Conservation (phyloP, 2,797 vertebrate species). For the Sylvia borin region DNA sequence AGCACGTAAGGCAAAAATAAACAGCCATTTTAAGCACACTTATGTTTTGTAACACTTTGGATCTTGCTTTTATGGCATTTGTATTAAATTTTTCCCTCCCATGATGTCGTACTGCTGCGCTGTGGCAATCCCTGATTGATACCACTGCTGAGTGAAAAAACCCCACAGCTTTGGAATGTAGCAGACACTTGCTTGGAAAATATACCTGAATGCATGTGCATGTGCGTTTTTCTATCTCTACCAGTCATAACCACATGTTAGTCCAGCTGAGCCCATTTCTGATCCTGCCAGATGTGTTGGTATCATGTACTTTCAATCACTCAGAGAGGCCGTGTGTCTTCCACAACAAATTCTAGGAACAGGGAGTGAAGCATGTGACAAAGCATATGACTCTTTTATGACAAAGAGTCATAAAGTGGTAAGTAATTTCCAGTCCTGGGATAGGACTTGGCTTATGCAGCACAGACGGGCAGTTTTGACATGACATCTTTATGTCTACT, state of each 20-base stretch:
- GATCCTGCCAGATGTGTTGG: background rate
- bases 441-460: background rate
- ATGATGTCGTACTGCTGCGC: background rate
- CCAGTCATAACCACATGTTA: background rate
- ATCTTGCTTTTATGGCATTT: background rate
- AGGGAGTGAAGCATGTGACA: background rate
- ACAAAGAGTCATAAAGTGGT: background rate
- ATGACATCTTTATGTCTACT: slow-evolving; percentile 1
- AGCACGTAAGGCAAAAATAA: background rate
- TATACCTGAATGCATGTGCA: rapidly evolving
- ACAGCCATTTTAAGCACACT: background rate
- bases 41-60: background rate
- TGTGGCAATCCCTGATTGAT: background rate
- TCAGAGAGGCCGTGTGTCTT: background rate
- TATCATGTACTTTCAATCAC: background rate
- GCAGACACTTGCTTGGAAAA: background rate
- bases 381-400: background rate
- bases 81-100: background rate
- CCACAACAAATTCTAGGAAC: background rate
- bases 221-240: background rate
- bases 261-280: background rate
- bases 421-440: background rate
- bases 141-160: background rate
- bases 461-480: background rate
- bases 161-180: background rate